Conservation (phyloP, 1,140 invertebrate species). For the Halictus rubicundus region DNA sequence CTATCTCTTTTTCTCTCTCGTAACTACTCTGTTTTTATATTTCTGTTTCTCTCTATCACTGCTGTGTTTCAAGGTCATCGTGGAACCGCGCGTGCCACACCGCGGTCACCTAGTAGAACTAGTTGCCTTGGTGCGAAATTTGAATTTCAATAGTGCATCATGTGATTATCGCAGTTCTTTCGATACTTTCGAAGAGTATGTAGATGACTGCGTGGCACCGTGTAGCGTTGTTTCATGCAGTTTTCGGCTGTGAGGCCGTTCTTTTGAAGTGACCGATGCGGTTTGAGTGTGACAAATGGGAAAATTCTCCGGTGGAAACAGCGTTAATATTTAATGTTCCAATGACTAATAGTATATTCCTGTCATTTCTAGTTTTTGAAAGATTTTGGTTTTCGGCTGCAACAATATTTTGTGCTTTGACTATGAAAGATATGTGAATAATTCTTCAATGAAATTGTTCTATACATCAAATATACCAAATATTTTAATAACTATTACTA, state of each 20-base stretch:
- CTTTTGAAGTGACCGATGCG: neutral
- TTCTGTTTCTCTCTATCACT: neutral
- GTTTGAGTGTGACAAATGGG: no score
- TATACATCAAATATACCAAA: no score
- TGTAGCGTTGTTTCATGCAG: slow-evolving; percentile 3
- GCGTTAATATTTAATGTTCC: no score
- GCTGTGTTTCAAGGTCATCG: neutral
- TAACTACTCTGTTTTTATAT: neutral
- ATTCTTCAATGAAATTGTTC: no score
- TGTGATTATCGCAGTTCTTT: no score
- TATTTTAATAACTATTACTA: no score
- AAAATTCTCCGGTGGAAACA: no score
- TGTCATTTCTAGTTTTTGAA: no score
- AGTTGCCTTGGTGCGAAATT: neutral
- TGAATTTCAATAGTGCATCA: neutral
- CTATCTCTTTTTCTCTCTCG: neutral
- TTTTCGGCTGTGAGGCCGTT: neutral
- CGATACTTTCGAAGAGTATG: neutral
- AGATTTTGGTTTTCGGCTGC: no score
- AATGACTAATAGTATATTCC: no score
- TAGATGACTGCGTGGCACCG: neutral
- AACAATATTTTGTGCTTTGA: no score
- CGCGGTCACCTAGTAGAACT: neutral
- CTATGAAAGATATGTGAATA: no score
- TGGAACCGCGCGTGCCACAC: neutral